Conservation (phyloP, 2,888 invertebrate genomes). For the Oegoconia quadripuncta region DNA sequence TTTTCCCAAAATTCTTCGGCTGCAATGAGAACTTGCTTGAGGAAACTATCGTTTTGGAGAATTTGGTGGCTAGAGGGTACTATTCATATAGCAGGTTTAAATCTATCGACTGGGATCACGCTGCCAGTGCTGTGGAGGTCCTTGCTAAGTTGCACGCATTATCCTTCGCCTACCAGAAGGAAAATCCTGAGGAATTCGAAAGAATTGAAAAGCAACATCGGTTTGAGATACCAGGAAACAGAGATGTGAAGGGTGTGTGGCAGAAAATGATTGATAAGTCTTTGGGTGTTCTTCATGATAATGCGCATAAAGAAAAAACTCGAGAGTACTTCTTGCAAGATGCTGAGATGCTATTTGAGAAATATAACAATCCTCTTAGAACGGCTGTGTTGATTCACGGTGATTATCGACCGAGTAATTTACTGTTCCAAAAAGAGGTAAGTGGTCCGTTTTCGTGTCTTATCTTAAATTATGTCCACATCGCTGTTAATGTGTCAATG, state of each 20-base stretch:
- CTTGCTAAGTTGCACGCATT: conserved; percentile 55
- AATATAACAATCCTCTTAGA: conserved; percentile 28
- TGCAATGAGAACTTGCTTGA: conserved; percentile 24
- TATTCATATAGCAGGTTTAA: conserved; percentile 28
- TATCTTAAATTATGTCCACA: too few relatives aligned
- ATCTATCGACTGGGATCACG: conserved; percentile 43
- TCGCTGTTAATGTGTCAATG: too few relatives aligned
- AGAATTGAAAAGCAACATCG: conserved; percentile 19
- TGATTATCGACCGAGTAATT: conserved; percentile 40
- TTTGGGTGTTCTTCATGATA: conserved; percentile 27
- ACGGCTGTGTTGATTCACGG: conserved; percentile 36
- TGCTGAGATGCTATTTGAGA: conserved; percentile 13
- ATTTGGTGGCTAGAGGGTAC: conserved; percentile 40
- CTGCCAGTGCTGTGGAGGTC: conserved; percentile 31
- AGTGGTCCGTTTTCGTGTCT: too few relatives aligned
- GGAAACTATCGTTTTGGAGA: conserved; percentile 47
- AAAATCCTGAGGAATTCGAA: conserved; percentile 37
- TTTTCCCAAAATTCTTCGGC: conserved; percentile 36
- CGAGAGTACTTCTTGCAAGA: conserved; percentile 18
- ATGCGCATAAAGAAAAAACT: conserved; percentile 29
- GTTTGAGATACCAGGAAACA: conserved; percentile 2
- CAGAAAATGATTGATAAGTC: conserved; percentile 15
- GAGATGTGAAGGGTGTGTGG: conserved; percentile 18
- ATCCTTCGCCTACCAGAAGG: conserved; percentile 47
- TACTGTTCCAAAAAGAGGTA: conserved; percentile 29